These are phyloP conservation scores for Rhinoraja longicauda DNA, from an alignment of 2,797 vertebrate genomes.

Conservation along the genomic window DNA sequence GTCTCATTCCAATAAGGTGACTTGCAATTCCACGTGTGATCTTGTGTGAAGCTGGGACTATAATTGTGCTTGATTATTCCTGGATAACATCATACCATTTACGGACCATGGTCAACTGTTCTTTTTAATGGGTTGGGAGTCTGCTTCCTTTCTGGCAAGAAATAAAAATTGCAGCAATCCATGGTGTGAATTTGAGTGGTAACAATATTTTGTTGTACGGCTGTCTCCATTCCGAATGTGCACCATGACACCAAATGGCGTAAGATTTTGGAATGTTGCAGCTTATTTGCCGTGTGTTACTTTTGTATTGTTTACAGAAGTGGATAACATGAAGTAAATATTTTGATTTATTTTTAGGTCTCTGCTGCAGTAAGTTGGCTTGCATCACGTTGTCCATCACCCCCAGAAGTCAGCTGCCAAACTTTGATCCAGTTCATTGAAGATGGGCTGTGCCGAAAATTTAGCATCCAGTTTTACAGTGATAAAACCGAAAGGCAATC, in stretches of 20 bases:
- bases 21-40: not conserved
- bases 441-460: slow-evolving; percentile 66
- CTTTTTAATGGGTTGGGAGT: not conserved
- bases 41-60: not conserved
- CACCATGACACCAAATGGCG: not conserved
- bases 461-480: slow-evolving; percentile 66
- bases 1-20: not conserved
- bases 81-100: not conserved
- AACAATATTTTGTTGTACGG: not conserved
- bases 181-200: slow-evolving; percentile 39
- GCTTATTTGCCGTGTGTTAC: not conserved
- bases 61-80: not conserved
- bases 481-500: slow-evolving; percentile 65
- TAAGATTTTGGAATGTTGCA: not conserved
- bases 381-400: slow-evolving; percentile 60
- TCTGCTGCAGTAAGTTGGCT: slow-evolving; percentile 73
- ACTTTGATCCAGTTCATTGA: slow-evolving; percentile 78
- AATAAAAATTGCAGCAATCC: not conserved
- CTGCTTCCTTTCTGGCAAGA: not conserved
- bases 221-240: not conserved
- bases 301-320: not conserved
- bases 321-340: not conserved
- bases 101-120: not conserved
- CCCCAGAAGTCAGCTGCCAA: slow-evolving; percentile 65
- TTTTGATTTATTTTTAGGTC: slow-evolving; percentile 55